A percentile compares a stretch with the other conserved stretches of the same genome.
These are phyloP conservation scores for Xiphophorus hellerii DNA, from an alignment of 2,113 vertebrate genomes.

Conservation along the genomic window DNA sequence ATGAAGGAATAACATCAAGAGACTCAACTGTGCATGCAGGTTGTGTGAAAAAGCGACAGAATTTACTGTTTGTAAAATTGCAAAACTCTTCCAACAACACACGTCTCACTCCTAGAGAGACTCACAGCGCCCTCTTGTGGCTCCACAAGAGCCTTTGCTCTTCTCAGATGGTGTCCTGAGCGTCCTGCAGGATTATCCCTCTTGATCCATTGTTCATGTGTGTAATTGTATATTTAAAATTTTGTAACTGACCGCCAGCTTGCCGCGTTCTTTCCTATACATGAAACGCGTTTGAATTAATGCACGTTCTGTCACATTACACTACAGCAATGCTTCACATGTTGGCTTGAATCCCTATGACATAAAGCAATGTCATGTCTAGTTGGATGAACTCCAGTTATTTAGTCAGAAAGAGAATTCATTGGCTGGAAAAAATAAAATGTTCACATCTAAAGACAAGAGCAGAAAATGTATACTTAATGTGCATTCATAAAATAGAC, in stretches of 20 bases:
- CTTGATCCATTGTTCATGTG: constrained; percentile 35
- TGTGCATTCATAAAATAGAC: background rate
- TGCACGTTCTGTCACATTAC: background rate
- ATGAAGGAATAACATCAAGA: no score
- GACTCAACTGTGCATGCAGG: no score
- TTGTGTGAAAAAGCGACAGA: no score
- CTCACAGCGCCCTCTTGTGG: background rate
- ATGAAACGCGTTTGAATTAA: background rate
- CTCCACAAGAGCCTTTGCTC: background rate
- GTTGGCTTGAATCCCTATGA: background rate
- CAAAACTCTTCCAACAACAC: no score
- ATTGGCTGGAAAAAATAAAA: background rate
- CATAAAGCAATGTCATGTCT: background rate
- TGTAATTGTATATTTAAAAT: background rate
- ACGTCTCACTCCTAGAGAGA: background rate
- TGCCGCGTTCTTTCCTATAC: background rate
- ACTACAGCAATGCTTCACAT: background rate
- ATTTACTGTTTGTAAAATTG: no score
- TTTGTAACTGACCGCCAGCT: background rate
- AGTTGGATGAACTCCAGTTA: background rate
- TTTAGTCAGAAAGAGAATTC: background rate
- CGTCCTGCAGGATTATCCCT: constrained; percentile 60
- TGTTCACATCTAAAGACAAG: background rate
- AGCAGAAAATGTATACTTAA: background rate
- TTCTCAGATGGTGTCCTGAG: constrained; percentile 43